Percentiles rank a stretch among this genome's conserved stretches.
Evolutionary conservation across 2,797 vertebrate species (phyloP).

Genomic region (Octomys mimax): DNA sequence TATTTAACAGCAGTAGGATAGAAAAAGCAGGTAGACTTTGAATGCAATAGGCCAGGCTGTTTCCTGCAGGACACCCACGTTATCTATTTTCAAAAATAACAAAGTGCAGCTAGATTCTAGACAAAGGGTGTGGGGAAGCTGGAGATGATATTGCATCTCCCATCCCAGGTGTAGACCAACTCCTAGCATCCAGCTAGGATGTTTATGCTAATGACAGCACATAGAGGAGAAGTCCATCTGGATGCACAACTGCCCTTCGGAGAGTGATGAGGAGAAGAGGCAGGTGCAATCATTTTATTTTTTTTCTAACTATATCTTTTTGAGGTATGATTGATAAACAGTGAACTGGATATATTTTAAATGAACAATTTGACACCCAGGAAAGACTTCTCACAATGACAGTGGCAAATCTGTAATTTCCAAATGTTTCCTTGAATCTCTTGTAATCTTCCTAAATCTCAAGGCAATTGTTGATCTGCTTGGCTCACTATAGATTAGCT

Average conservation of each 20-base stretch:
- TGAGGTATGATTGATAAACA: not conserved
- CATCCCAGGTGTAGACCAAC: not conserved
- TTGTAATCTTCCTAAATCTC: not conserved
- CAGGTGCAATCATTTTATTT: not conserved
- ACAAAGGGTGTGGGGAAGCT: constrained; percentile 11
- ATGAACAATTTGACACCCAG: not conserved
- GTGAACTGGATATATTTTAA: not conserved
- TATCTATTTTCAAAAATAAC: constrained; percentile 70
- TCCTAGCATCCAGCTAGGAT: not conserved
- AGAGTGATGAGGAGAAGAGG: not conserved
- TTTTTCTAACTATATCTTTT: not conserved
- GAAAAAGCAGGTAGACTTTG: not conserved
- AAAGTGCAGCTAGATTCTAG: constrained; percentile 24
- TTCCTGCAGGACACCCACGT: not conserved
- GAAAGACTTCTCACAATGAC: not conserved
- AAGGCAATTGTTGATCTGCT: not conserved
- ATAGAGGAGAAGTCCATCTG: not conserved
- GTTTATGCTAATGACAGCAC: not conserved
- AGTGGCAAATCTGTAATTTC: not conserved
- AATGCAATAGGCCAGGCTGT: not conserved
- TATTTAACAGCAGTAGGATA: constrained; percentile 56
- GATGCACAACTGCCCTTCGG: not conserved
- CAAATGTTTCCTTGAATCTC: not conserved
- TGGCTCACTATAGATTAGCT: not conserved
- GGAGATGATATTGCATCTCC: not conserved